Evolutionary conservation across 2,797 vertebrate species (phyloP).

Genomic region (Oryzias dopingdopingensis): DNA sequence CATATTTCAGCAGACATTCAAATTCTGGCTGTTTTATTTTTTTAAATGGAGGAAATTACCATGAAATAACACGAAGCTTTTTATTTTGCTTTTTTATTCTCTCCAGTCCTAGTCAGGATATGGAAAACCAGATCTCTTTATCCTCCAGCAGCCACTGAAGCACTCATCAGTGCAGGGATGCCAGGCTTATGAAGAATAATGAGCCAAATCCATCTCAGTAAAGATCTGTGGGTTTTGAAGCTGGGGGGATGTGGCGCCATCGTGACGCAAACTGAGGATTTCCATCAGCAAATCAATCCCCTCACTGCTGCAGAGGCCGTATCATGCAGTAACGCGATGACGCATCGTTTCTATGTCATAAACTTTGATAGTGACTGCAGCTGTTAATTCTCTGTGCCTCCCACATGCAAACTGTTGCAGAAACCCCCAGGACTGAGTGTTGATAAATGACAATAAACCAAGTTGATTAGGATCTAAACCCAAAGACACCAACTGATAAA

Average conservation of each 20-base stretch:
- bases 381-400: constrained; percentile 6
- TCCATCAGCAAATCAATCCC: constrained; percentile 39
- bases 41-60: background rate
- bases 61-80: background rate
- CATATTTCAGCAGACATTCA: background rate
- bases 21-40: background rate
- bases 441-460: background rate
- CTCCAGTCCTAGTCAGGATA: background rate
- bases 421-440: background rate
- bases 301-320: constrained; percentile 5
- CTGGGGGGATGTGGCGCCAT: background rate
- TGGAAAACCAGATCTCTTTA: constrained; percentile 20
- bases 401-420: background rate
- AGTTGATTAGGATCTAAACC: constrained; percentile 6
- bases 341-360: constrained; percentile 50
- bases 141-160: constrained; percentile 15
- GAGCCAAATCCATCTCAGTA: constrained; percentile 39
- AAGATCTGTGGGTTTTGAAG: constrained; percentile 33
- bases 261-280: constrained; percentile 29
- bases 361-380: constrained; percentile 35
- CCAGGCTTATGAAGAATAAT: constrained; percentile 17
- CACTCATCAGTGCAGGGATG: background rate
- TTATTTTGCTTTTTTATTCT: background rate
- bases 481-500: background rate
- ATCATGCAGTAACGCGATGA: constrained; percentile 29